A percentile compares a stretch with the other conserved stretches of the same genome.
Conservation (phyloP, 2,888 invertebrate genomes). For the Cyclophora punctaria region DNA sequence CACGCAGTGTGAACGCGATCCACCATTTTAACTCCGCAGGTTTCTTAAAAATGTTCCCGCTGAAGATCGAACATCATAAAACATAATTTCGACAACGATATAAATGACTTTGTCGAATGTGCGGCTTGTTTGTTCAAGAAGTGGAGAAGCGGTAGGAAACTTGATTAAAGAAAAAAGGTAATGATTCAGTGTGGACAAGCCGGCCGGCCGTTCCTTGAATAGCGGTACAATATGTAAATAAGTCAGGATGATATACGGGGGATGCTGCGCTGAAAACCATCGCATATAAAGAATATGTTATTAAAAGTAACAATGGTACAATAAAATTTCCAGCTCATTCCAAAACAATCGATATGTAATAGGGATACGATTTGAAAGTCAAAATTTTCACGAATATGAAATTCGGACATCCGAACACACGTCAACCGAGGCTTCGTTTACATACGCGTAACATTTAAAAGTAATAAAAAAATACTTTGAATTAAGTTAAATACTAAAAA, state of each 20-base stretch:
- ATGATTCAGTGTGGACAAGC: constrained; percentile 52
- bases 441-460: constrained; percentile 14
- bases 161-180: constrained; percentile 61
- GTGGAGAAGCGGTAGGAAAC: constrained; percentile 49
- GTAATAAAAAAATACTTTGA: constrained; percentile 13
- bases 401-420: constrained; percentile 14
- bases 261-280: constrained; percentile 37
- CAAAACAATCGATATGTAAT: constrained; percentile 22
- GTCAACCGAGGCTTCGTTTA: constrained; percentile 8
- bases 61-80: constrained; percentile 19
- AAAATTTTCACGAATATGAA: constrained; percentile 18
- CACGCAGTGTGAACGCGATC: constrained; percentile 40
- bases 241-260: constrained; percentile 41
- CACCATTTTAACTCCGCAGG: constrained; percentile 28
- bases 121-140: constrained; percentile 59
- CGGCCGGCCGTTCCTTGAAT: constrained; percentile 46
- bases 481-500: constrained; percentile 13
- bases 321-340: constrained; percentile 29
- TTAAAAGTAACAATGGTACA: constrained; percentile 38
- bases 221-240: constrained; percentile 68
- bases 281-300: constrained; percentile 38
- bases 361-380: constrained; percentile 18
- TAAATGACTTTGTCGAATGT: constrained; percentile 31
- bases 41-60: constrained; percentile 10
- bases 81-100: constrained; percentile 21